Evolutionary conservation across 1,140 invertebrate species (phyloP).

Genomic region (Anagrus nilaparvatae): DNA sequence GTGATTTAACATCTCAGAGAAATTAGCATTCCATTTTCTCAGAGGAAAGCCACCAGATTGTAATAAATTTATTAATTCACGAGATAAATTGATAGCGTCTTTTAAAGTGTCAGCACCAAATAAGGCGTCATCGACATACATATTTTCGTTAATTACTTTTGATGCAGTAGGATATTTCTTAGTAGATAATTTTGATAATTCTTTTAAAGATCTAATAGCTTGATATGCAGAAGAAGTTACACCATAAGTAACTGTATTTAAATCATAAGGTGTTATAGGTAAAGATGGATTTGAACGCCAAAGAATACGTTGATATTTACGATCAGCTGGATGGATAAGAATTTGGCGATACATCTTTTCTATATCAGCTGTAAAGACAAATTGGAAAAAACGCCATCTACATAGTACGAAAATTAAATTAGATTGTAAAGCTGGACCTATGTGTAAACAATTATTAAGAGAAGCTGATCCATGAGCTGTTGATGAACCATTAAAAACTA

Average conservation of each 20-base stretch:
- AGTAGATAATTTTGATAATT: neutral
- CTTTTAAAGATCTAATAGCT: neutral
- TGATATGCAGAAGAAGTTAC: slow-evolving; percentile 3
- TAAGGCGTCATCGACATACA: slow-evolving; percentile 3
- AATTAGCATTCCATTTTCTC: slow-evolving; percentile 7
- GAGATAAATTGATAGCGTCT: neutral
- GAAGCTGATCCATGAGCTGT: neutral
- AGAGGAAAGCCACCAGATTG: slow-evolving; percentile 1
- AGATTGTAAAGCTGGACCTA: slow-evolving; percentile 11
- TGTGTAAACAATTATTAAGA: slow-evolving; percentile 10
- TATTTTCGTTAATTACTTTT: neutral
- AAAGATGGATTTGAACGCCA: neutral
- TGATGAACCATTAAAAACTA: slow-evolving; percentile 18
- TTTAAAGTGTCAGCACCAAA: neutral
- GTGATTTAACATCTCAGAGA: neutral
- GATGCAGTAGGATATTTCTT: neutral
- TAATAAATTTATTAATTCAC: neutral
- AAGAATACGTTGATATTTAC: slow-evolving; percentile 7
- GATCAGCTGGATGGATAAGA: neutral
- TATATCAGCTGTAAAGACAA: slow-evolving; percentile 11
- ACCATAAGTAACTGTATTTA: slow-evolving; percentile 4
- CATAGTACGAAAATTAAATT: slow-evolving; percentile 8
- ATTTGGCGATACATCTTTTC: slow-evolving; percentile 24
- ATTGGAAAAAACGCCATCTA: slow-evolving; percentile 2
- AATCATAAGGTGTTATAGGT: neutral